phyloP scores from a whole-genome alignment of 2,797 vertebrate species.

The Pangasius sanitwongsei region DNA sequence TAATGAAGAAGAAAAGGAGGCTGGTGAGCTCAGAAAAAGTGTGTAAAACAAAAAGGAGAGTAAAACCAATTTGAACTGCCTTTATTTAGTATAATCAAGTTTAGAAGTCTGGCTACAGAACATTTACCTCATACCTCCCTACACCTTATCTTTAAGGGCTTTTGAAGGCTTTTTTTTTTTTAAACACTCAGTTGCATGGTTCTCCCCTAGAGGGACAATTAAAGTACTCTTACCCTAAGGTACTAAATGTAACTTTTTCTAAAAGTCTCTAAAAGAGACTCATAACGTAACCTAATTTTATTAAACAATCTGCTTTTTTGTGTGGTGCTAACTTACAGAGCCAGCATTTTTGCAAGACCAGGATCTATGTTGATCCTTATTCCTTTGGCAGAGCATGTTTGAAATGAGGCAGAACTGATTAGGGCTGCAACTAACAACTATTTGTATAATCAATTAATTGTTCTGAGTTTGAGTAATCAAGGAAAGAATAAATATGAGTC shows the following conservation, averaged over 20 bases:
- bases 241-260: too few relatives aligned
- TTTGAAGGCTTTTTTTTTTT: background rate
- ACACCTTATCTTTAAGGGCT: background rate
- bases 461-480: background rate
- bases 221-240: background rate
- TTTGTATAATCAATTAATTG: background rate
- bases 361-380: background rate
- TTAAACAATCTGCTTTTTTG: background rate
- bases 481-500: background rate
- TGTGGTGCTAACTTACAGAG: background rate
- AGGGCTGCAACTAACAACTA: background rate
- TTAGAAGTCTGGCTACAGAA: background rate
- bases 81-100: background rate
- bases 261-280: background rate
- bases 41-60: background rate
- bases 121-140: background rate
- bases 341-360: background rate
- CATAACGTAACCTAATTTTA: constrained; percentile 2
- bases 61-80: background rate
- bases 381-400: background rate
- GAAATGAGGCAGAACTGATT: background rate
- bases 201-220: background rate
- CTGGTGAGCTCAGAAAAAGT: background rate
- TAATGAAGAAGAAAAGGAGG: background rate
- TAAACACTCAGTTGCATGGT: background rate